Percentiles rank a stretch among this genome's conserved stretches.
phyloP scores from a whole-genome alignment of 1,140 invertebrate genomes.

The Cydia amplana region DNA sequence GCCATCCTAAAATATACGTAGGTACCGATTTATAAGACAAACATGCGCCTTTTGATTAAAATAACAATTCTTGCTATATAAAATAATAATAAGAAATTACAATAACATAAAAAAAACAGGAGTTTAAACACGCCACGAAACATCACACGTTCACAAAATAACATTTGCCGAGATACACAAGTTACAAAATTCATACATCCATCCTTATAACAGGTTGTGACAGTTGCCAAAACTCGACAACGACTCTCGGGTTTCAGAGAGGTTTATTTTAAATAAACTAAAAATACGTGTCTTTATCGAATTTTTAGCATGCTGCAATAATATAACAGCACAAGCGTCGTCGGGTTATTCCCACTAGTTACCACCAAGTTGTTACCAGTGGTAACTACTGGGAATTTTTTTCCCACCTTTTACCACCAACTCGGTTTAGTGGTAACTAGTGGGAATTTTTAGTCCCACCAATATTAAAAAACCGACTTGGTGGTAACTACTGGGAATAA shows the following conservation, averaged over 20 bases:
- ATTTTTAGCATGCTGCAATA: slow-evolving; percentile 32
- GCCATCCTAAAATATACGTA: slow-evolving; percentile 36
- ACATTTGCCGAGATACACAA: slow-evolving; percentile 42
- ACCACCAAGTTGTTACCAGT: no score
- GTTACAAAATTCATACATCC: slow-evolving; percentile 43
- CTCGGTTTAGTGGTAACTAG: no score
- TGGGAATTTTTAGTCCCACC: no score
- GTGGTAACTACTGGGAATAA: no score
- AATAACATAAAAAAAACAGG: slow-evolving; percentile 51
- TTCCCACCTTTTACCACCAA: no score
- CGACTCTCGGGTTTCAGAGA: neutral
- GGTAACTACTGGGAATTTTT: no score
- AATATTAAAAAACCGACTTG: no score
- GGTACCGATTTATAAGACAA: slow-evolving; percentile 32
- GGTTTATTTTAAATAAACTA: slow-evolving; percentile 3
- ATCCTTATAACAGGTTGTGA: slow-evolving; percentile 37
- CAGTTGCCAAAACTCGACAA: slow-evolving; percentile 4
- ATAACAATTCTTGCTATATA: slow-evolving; percentile 49
- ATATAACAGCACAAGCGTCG: slow-evolving; percentile 34
- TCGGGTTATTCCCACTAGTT: no score
- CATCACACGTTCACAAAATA: slow-evolving; percentile 46
- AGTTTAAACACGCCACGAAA: slow-evolving; percentile 43
- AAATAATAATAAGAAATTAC: slow-evolving; percentile 56
- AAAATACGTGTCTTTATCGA: slow-evolving; percentile 46
- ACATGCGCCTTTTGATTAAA: slow-evolving; percentile 37